Evolutionary conservation across 2,797 vertebrate species (phyloP).

Genomic region (Setipinna tenuifilis): DNA sequence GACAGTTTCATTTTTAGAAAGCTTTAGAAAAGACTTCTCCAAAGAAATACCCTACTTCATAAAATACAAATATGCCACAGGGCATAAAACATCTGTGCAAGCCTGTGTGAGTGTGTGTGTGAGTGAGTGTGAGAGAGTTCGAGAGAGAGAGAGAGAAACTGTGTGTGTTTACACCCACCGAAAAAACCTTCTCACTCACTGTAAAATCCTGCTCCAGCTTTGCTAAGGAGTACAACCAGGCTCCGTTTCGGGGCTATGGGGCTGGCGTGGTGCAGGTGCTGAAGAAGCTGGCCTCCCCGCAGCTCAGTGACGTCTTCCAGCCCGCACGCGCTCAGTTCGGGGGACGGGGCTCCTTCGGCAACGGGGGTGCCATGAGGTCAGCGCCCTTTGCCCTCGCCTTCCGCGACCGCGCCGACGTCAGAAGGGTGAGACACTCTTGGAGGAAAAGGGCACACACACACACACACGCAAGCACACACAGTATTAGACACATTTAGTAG

Average conservation of each 20-base stretch:
- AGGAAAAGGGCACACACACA: not conserved
- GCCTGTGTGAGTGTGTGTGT: not conserved
- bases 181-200: not conserved
- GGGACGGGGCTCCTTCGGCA: constrained; percentile 94
- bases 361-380: constrained; percentile 95
- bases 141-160: too few species aligned
- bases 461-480: not conserved
- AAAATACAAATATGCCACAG: too few species aligned
- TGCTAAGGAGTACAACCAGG: constrained; percentile 89
- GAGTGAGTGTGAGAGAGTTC: too few species aligned
- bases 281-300: constrained; percentile 89
- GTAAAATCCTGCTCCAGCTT: constrained; percentile 75
- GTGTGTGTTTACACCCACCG: too few species aligned
- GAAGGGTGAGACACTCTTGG: constrained; percentile 72
- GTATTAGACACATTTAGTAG: too few species aligned
- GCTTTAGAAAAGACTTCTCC: too few species aligned
- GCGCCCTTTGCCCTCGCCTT: constrained; percentile 88
- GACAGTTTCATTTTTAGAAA: too few species aligned
- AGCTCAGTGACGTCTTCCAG: constrained; percentile 87
- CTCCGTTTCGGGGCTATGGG: constrained; percentile 91
- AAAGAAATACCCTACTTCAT: too few species aligned
- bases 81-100: not conserved
- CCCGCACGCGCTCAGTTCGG: constrained; percentile 93
- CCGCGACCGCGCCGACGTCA: constrained; percentile 76
- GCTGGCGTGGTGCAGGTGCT: constrained; percentile 89